A percentile compares a stretch with the other conserved stretches of the same genome.
Conservation (phyloP, 1,140 invertebrate genomes). For the Neodiprion lecontei region DNA sequence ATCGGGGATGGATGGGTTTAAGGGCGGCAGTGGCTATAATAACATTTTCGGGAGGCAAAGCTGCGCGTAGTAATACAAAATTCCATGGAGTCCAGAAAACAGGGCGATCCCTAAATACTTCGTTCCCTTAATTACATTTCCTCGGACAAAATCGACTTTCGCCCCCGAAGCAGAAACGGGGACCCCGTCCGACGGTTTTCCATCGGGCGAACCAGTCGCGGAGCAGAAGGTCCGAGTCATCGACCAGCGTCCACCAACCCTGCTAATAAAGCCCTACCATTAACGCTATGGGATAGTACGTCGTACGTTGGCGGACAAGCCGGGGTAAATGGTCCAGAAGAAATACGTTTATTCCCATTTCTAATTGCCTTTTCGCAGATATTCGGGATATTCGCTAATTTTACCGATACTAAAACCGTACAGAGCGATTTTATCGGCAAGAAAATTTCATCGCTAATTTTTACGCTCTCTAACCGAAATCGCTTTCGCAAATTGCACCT, state of each 20-base stretch:
- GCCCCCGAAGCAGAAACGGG: conserved; percentile 10
- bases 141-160: conserved; percentile 29
- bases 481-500: background rate
- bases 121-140: conserved; percentile 35
- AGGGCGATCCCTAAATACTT: conserved; percentile 27
- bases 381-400: conserved; percentile 3
- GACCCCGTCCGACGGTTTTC: background rate
- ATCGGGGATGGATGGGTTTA: background rate
- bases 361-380: conserved; percentile 8
- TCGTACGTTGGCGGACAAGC: background rate
- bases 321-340: conserved; percentile 12
- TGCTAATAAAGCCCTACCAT: conserved; percentile 31
- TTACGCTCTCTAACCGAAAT: background rate
- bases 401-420: background rate
- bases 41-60: background rate
- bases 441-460: background rate
- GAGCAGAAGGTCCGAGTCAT: conserved; percentile 36
- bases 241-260: background rate
- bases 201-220: background rate
- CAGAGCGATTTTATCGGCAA: background rate
- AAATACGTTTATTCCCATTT: conserved; percentile 12
- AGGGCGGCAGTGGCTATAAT: background rate
- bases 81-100: background rate
- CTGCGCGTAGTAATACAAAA: background rate
- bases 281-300: background rate